Evolutionary conservation across 2,888 invertebrate genomes (phyloP), one percentile per base, ranked within the genome.

Genomic region (Lottia gigantea): DNA sequence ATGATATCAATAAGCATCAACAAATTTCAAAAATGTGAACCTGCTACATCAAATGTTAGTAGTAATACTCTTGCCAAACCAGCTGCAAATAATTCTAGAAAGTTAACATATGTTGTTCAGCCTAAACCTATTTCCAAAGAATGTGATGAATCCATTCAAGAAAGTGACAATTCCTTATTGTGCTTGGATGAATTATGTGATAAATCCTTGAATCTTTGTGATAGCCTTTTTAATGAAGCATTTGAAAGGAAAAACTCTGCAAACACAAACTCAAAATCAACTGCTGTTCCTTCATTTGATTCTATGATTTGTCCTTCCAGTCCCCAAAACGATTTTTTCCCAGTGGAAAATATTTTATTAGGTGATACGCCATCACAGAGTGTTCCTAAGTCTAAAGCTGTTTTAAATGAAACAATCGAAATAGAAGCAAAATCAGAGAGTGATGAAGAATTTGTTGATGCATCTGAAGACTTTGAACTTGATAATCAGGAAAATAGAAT

Each of bases 171-270:
- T 23, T 55, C 55, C 0, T 23, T 55, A 12, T 23, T 55, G 23
- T 55, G 55, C 23, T 23, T 55, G 19, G 55, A 55, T 55, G 55
- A 55, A 23, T 23, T 55, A 23, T 55, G 55, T 55, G 55, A 55
- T 55, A 19, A 55, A 11, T 55, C 55, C 23, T 23, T 55, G 11
- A 55, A 55, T 23, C 55, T 55, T 0, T 55, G 55, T 55, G 55
- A 55, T 55, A 55, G 55, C 14, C 55, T 55, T 12, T 55, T 55
- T 55, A 23, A 55, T 11, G 55, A 55, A 0, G 55, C 55, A 55
- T 12, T 55, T 19, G 55, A 55, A 55, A 55, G 55, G 11, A 55
- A 55, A 23, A 55, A n/a, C 19, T 55, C 55, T 55, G 11, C 23
- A 23, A 23, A 15, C 14, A 23, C 11, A 8, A 11, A 55, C 23